A percentile compares a stretch with the other conserved stretches of the same genome.
Evolutionary conservation across 2,113 vertebrate species (phyloP).

Genomic region (Suncus etruscus): DNA sequence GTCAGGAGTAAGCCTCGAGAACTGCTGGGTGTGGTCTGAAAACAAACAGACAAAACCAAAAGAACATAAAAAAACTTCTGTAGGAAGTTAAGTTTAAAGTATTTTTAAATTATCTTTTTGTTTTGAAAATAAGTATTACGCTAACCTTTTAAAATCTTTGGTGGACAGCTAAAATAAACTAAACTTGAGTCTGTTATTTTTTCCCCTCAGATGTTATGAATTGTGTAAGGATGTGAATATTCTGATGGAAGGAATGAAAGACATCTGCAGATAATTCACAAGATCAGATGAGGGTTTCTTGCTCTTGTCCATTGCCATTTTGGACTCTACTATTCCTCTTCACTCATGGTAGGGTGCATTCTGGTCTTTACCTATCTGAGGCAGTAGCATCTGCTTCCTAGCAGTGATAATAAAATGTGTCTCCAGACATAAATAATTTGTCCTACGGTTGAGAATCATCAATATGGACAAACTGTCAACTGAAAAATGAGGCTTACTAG

Average conservation of each 20-base stretch:
- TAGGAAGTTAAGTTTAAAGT: not conserved
- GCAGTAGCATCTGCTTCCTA: not conserved
- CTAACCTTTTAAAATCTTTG: not conserved
- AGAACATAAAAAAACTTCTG: not conserved
- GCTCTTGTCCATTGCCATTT: not conserved
- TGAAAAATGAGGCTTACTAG: too few species aligned
- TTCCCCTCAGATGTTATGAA: not conserved
- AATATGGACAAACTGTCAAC: too few species aligned
- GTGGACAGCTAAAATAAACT: not conserved
- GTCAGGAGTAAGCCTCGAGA: too few species aligned
- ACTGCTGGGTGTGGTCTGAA: too few species aligned
- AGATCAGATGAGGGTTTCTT: not conserved
- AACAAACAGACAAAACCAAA: too few species aligned
- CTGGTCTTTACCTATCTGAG: not conserved
- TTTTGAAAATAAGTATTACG: not conserved
- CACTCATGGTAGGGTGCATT: too few species aligned
- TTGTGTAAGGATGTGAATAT: not conserved
- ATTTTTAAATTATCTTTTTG: slow-evolving; percentile 18
- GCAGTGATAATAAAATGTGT: not conserved
- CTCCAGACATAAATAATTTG: not conserved
- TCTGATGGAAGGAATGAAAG: not conserved
- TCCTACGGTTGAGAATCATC: not conserved
- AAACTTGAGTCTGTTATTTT: slow-evolving; percentile 12
- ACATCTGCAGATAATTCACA: not conserved
- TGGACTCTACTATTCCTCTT: not conserved